Evolutionary conservation across 1,140 invertebrate species (phyloP).

Genomic region (Triops cancriformis): DNA sequence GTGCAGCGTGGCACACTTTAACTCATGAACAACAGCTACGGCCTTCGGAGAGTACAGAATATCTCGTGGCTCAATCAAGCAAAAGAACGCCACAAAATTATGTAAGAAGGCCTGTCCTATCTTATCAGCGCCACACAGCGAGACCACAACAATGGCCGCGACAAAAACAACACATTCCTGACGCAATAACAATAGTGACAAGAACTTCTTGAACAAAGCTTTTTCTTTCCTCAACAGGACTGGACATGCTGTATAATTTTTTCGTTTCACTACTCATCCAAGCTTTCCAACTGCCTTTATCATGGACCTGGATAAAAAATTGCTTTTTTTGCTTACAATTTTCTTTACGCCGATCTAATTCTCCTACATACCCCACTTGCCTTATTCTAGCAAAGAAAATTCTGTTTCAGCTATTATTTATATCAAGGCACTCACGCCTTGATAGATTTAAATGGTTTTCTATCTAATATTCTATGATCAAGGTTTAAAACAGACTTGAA

Average conservation of each 20-base stretch:
- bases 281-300: background rate
- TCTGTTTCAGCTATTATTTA: no score
- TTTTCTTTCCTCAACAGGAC: background rate
- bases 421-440: no score
- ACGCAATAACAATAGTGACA: background rate
- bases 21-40: background rate
- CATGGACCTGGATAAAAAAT: background rate
- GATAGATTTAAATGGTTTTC: no score
- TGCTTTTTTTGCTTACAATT: no score
- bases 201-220: background rate
- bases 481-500: no score
- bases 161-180: background rate
- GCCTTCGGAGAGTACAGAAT: background rate
- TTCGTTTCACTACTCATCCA: background rate
- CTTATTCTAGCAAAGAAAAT: no score
- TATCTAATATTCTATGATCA: no score
- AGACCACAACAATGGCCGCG: background rate
- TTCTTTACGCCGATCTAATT: no score
- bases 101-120: background rate
- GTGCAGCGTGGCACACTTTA: background rate
- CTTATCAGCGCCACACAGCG: background rate
- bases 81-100: background rate
- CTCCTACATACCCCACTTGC: no score
- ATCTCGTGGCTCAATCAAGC: background rate
- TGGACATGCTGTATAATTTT: background rate